phyloP scores from a whole-genome alignment of 2,113 vertebrate genomes.

The Clinocottus analis region DNA sequence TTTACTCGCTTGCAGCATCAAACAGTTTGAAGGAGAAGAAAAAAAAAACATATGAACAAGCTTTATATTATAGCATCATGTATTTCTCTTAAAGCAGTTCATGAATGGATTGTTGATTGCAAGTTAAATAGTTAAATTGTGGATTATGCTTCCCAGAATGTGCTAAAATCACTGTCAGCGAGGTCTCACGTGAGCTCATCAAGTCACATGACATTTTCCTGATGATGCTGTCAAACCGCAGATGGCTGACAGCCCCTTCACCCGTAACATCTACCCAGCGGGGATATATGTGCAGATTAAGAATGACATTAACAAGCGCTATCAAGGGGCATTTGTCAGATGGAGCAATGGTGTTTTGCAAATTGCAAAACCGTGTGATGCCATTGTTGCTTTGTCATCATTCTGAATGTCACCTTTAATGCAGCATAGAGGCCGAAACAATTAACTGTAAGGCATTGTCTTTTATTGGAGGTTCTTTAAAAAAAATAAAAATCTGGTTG shows the following conservation, averaged over 20 bases:
- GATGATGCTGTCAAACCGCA: conserved; percentile 51
- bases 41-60: background rate
- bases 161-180: background rate
- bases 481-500: conserved; percentile 8
- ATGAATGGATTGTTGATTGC: background rate
- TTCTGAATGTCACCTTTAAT: conserved; percentile 24
- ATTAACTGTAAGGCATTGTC: conserved; percentile 27
- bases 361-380: conserved; percentile 23
- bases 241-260: conserved; percentile 58
- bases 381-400: conserved; percentile 41
- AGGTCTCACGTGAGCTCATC: conserved; percentile 31
- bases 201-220: conserved; percentile 52
- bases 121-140: background rate
- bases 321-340: conserved; percentile 56
- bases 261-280: conserved; percentile 39
- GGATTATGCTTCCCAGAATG: background rate
- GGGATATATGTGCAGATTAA: conserved; percentile 47
- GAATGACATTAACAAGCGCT: conserved; percentile 50
- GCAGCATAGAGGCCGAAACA: conserved; percentile 6
- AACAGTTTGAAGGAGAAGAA: conserved; percentile 2
- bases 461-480: conserved; percentile 34
- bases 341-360: conserved; percentile 33
- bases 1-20: conserved; percentile 2
- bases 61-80: background rate
- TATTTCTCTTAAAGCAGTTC: conserved; percentile 7